Percentiles rank a stretch among this genome's conserved stretches.
Evolutionary conservation across 1,140 invertebrate genomes (phyloP).

Genomic region (Branchinecta lynchi): DNA sequence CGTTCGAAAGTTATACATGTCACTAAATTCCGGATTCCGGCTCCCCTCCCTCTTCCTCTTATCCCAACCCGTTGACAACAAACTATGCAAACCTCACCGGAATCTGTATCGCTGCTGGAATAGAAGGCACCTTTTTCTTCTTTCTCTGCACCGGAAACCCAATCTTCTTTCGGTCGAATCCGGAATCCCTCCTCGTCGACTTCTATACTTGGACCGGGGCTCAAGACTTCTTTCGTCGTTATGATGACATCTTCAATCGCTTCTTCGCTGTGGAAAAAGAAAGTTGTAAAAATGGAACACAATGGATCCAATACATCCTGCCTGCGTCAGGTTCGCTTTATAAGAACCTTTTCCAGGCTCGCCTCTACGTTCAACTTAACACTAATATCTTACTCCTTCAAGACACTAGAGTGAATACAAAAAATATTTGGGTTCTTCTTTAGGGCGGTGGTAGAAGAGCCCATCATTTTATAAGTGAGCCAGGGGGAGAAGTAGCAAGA

Average conservation of each 20-base stretch:
- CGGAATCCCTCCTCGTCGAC: constrained; percentile 90
- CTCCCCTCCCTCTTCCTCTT: too few relatives aligned
- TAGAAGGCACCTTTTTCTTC: constrained; percentile 51
- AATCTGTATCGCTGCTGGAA: constrained; percentile 82
- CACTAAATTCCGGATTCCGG: too few relatives aligned
- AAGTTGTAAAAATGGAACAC: constrained; percentile 14
- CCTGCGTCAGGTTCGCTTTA: too few relatives aligned
- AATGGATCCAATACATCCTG: too few relatives aligned
- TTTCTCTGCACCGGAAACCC: constrained; percentile 4
- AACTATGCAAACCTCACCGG: constrained; percentile 37
- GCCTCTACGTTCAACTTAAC: neutral
- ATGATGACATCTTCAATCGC: constrained; percentile 45
- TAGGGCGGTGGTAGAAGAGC: neutral
- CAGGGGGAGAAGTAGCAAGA: too few relatives aligned
- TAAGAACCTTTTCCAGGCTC: too few relatives aligned
- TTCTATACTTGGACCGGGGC: constrained; percentile 43
- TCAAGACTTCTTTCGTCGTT: constrained; percentile 33
- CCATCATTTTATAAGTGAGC: too few relatives aligned
- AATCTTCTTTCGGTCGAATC: constrained; percentile 50
- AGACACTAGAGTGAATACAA: neutral
- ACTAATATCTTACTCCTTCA: neutral
- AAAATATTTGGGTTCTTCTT: neutral
- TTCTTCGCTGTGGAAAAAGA: constrained; percentile 37
- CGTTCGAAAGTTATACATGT: too few relatives aligned
- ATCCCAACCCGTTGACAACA: too few relatives aligned